Evolutionary conservation across 2,888 invertebrate species (phyloP).

Genomic region (Rosalia funebris): DNA sequence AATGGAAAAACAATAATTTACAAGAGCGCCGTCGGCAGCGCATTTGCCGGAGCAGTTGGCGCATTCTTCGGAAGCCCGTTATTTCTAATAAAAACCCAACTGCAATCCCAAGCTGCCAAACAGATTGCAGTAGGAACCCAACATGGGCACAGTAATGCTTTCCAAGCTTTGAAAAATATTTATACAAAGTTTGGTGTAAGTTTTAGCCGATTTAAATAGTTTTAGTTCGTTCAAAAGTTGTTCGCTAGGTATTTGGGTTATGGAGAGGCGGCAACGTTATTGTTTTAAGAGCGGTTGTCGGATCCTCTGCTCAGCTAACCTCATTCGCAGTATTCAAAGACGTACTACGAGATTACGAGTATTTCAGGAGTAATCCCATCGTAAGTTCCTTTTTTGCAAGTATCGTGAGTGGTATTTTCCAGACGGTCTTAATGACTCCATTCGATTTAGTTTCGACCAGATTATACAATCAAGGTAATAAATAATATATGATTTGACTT

Average conservation of each 20-base stretch:
- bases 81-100: conserved; percentile 87
- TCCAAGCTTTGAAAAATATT: conserved; percentile 66
- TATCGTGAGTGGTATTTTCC: conserved; percentile 79
- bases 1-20: conserved; percentile 65
- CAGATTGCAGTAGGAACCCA: conserved; percentile 88
- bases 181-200: conserved; percentile 69
- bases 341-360: conserved; percentile 57
- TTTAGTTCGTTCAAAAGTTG: too few species aligned
- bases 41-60: conserved; percentile 74
- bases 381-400: conserved; percentile 74
- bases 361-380: conserved; percentile 64
- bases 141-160: conserved; percentile 74
- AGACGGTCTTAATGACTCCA: conserved; percentile 83
- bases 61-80: conserved; percentile 80
- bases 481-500: too few species aligned
- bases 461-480: conserved; percentile 85
- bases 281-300: conserved; percentile 77
- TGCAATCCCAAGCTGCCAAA: conserved; percentile 79
- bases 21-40: conserved; percentile 66
- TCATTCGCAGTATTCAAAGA: conserved; percentile 78
- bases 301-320: conserved; percentile 86
- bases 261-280: conserved; percentile 82
- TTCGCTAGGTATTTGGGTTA: conserved; percentile 68
- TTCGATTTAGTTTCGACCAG: conserved; percentile 91
- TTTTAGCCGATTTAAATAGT: conserved; percentile 5